phyloP scores from a whole-genome alignment of 2,797 vertebrate species.

The Siniperca scherzeri region DNA sequence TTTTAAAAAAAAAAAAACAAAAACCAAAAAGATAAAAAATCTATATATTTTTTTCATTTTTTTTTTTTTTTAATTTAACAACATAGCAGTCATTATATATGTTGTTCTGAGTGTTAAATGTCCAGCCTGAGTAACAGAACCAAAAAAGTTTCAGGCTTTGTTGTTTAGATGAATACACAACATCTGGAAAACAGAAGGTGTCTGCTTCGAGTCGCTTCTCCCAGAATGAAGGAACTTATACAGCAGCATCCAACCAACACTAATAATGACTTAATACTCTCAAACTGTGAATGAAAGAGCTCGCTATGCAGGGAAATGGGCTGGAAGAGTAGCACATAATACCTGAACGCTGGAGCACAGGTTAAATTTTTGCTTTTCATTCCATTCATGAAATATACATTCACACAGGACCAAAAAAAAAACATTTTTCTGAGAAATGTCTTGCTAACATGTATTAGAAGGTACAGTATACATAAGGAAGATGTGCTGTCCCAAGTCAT shows the following conservation, averaged over 20 bases:
- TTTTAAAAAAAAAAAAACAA: slow-evolving; percentile 53
- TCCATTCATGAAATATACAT: slow-evolving; percentile 56
- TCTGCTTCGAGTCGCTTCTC: slow-evolving; percentile 44
- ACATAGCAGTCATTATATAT: slow-evolving; percentile 65
- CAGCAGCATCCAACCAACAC: slow-evolving; percentile 57
- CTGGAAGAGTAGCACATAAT: slow-evolving; percentile 61
- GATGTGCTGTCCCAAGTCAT: slow-evolving; percentile 74
- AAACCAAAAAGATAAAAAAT: slow-evolving; percentile 47
- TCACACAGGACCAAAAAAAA: slow-evolving; percentile 80
- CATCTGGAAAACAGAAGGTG: slow-evolving; percentile 41
- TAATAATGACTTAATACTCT: slow-evolving; percentile 64
- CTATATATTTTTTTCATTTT: slow-evolving; percentile 78
- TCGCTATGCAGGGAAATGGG: slow-evolving; percentile 43
- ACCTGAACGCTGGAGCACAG: slow-evolving; percentile 55
- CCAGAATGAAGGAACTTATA: slow-evolving; percentile 61
- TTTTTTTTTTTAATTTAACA: slow-evolving; percentile 84
- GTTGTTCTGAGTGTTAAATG: slow-evolving; percentile 62
- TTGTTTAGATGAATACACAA: slow-evolving; percentile 32
- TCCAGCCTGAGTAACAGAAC: slow-evolving; percentile 62
- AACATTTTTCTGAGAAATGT: slow-evolving; percentile 59
- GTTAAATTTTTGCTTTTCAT: slow-evolving; percentile 43
- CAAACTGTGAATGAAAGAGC: slow-evolving; percentile 82
- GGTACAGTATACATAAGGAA: slow-evolving; percentile 68
- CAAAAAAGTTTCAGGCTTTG: slow-evolving; percentile 53
- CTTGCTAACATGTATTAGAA: slow-evolving; percentile 73